phyloP scores from a whole-genome alignment of 2,888 invertebrate species.

The Papilio demoleus region DNA sequence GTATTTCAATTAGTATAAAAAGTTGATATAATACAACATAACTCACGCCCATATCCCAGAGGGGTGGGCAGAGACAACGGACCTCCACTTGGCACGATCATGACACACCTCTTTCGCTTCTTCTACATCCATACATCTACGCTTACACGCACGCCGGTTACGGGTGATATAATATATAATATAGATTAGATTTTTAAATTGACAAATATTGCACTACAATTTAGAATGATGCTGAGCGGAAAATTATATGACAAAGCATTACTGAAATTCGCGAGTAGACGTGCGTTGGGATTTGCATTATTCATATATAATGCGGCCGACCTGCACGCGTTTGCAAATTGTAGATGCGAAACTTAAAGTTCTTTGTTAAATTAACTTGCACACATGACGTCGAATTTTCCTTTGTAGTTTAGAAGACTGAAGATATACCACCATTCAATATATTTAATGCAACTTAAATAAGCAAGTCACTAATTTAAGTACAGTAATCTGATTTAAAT shows the following conservation, averaged over 20 bases:
- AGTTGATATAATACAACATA: not conserved
- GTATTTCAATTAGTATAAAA: no score
- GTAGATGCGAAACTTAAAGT: slow-evolving; percentile 24
- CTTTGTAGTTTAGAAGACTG: not conserved
- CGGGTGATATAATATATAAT: not conserved
- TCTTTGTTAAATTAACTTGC: slow-evolving; percentile 14
- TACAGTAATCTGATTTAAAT: no score
- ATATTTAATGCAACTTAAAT: no score
- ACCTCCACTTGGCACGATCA: no score
- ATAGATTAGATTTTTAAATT: not conserved
- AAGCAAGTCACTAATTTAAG: no score
- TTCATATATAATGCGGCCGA: slow-evolving; percentile 26
- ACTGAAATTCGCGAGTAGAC: slow-evolving; percentile 15
- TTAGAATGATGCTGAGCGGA: not conserved
- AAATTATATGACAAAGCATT: slow-evolving; percentile 19
- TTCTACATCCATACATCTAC: no score
- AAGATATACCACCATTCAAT: not conserved
- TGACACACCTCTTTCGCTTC: no score
- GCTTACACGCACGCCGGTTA: no score
- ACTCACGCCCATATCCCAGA: no score
- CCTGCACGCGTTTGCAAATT: slow-evolving; percentile 20
- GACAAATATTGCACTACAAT: not conserved
- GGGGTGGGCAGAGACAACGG: no score
- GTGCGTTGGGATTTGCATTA: slow-evolving; percentile 26
- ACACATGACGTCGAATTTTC: slow-evolving; percentile 15